Evolutionary conservation across 2,797 vertebrate genomes (phyloP).

Genomic region (Coendou prehensilis): DNA sequence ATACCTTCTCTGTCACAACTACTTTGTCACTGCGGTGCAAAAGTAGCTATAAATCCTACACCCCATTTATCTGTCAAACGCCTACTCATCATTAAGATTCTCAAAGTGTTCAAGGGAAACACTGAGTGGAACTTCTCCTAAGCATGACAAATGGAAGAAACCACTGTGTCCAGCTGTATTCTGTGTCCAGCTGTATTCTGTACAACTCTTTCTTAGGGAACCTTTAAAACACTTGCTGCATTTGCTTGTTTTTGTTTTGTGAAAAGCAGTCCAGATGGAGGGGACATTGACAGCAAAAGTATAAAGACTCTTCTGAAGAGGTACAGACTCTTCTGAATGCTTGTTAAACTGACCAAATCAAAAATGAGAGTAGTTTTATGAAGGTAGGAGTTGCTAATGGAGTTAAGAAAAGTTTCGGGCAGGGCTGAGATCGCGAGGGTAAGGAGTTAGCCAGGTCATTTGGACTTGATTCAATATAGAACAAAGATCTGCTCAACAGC

Average conservation of each 20-base stretch:
- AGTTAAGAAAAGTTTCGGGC: not conserved
- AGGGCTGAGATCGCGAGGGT: accelerated
- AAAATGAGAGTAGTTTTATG: not conserved
- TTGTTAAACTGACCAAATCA: not conserved
- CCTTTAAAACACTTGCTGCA: not conserved
- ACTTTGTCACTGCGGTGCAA: not conserved
- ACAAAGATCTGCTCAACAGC: not conserved
- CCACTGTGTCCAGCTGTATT: not conserved
- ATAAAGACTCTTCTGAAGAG: not conserved
- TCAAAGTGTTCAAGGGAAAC: not conserved
- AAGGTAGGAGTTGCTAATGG: not conserved
- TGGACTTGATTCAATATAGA: not conserved
- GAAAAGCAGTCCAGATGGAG: not conserved
- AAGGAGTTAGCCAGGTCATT: not conserved
- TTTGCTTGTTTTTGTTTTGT: not conserved
- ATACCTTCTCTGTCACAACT: not conserved
- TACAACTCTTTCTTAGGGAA: not conserved
- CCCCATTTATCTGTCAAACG: not conserved
- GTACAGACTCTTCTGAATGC: not conserved
- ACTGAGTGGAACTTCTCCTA: not conserved
- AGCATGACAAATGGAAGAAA: not conserved
- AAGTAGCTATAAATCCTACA: not conserved
- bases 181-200: not conserved
- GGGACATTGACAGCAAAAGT: not conserved
- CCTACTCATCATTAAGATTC: not conserved